Evolutionary conservation across 2,888 invertebrate species (phyloP).

Genomic region (Mythimna impura): DNA sequence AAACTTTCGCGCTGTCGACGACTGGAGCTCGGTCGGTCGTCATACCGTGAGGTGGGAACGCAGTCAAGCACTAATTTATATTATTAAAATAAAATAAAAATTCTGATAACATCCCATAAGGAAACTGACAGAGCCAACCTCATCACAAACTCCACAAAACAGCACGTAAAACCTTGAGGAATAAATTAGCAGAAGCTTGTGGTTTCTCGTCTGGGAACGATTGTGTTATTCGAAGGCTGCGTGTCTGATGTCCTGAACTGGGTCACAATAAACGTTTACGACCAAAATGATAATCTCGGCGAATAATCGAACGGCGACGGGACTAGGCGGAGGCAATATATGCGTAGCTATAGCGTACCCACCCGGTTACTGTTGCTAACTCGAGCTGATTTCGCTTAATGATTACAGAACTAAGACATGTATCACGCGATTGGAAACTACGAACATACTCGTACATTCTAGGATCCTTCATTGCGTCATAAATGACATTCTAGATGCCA

Average conservation of each 20-base stretch:
- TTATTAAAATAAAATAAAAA: neutral
- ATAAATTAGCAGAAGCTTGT: slow-evolving; percentile 62
- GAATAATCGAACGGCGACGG: slow-evolving; percentile 78
- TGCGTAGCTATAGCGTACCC: slow-evolving; percentile 10
- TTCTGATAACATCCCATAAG: slow-evolving; percentile 3
- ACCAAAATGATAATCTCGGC: slow-evolving; percentile 81
- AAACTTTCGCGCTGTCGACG: no score
- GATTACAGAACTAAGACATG: no score
- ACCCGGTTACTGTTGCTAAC: slow-evolving; percentile 36
- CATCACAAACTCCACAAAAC: slow-evolving; percentile 14
- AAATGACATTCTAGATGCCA: no score
- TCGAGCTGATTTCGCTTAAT: slow-evolving; percentile 24
- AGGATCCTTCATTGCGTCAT: no score
- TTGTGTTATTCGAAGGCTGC: slow-evolving; percentile 67
- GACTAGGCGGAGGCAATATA: slow-evolving; percentile 62
- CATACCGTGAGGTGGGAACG: neutral
- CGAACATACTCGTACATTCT: neutral
- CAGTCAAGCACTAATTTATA: neutral
- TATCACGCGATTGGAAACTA: no score
- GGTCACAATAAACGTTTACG: slow-evolving; percentile 85
- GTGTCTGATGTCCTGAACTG: slow-evolving; percentile 74
- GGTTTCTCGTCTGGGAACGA: slow-evolving; percentile 52
- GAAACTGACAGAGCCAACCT: slow-evolving; percentile 7
- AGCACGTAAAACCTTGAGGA: slow-evolving; percentile 27
- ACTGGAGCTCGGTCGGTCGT: no score